Evolutionary conservation across 2,113 vertebrate species (phyloP).

Genomic region (Crotalus tigris): DNA sequence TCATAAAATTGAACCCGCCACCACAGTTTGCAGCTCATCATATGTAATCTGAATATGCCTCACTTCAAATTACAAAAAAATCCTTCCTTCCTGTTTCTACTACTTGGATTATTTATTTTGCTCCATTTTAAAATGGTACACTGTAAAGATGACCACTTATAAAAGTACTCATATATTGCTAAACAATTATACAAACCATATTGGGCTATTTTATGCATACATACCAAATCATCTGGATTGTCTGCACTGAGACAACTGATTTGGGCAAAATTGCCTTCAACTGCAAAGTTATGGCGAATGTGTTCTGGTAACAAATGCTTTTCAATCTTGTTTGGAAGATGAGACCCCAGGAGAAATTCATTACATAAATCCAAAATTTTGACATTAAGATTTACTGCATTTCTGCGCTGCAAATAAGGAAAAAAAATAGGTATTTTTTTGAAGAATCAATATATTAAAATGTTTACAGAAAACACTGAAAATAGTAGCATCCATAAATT

Average conservation of each 20-base stretch:
- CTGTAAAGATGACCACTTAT: neutral
- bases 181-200: neutral
- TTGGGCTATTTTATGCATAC: constrained; percentile 27
- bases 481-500: neutral
- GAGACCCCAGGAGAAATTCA: constrained; percentile 82
- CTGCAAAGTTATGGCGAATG: constrained; percentile 77
- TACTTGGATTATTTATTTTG: neutral
- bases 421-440: neutral
- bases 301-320: constrained; percentile 81
- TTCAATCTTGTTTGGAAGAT: constrained; percentile 86
- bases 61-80: neutral
- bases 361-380: constrained; percentile 89
- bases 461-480: neutral
- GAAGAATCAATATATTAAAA: neutral
- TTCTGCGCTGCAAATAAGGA: constrained; percentile 75
- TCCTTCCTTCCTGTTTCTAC: neutral
- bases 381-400: constrained; percentile 86
- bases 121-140: neutral
- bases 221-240: constrained; percentile 84
- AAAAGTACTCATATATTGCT: neutral
- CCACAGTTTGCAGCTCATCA: neutral
- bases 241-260: constrained; percentile 86
- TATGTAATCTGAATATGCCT: neutral
- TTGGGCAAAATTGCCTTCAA: constrained; percentile 78
- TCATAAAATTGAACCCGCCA: neutral